Percentiles rank a stretch among this genome's conserved stretches.
phyloP scores from a whole-genome alignment of 2,113 vertebrate genomes.

The Melanostigma gelatinosum region DNA sequence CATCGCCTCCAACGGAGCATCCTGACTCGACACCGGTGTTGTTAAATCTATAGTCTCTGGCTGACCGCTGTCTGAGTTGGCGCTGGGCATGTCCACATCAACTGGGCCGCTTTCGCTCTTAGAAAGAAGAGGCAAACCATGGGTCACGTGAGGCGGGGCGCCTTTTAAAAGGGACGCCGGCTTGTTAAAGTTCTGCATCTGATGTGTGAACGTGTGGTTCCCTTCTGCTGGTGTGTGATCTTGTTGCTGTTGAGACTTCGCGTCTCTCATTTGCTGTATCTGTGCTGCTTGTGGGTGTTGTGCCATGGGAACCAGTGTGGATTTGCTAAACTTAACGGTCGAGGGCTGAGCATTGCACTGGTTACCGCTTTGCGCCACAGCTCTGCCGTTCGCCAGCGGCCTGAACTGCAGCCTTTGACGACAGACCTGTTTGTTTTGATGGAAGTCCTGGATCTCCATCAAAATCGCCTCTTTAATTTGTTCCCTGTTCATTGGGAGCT shows the following conservation, averaged over 20 bases:
- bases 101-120: constrained; percentile 75
- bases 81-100: constrained; percentile 94
- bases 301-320: constrained; percentile 50
- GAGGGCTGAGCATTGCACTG: constrained; percentile 70
- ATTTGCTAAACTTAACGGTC: constrained; percentile 33
- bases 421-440: constrained; percentile 85
- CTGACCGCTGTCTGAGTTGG: constrained; percentile 85
- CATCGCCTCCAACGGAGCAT: constrained; percentile 66
- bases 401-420: constrained; percentile 89
- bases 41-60: constrained; percentile 89
- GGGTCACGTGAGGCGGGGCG: constrained; percentile 44
- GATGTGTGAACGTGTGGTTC: constrained; percentile 53
- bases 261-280: constrained; percentile 43
- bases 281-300: constrained; percentile 52
- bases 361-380: constrained; percentile 32
- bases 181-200: constrained; percentile 66
- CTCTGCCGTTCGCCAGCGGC: constrained; percentile 74
- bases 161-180: constrained; percentile 46
- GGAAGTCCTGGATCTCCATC: constrained; percentile 92
- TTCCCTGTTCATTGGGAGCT: constrained; percentile 83
- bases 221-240: constrained; percentile 55
- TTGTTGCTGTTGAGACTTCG: constrained; percentile 64
- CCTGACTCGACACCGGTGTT: constrained; percentile 80
- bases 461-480: constrained; percentile 95
- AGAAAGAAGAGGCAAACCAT: constrained; percentile 66